Base-by-base conservation (phyloP, 2,797 vertebrate genomes). In the Buphagus erythrorhynchus region DNA sequence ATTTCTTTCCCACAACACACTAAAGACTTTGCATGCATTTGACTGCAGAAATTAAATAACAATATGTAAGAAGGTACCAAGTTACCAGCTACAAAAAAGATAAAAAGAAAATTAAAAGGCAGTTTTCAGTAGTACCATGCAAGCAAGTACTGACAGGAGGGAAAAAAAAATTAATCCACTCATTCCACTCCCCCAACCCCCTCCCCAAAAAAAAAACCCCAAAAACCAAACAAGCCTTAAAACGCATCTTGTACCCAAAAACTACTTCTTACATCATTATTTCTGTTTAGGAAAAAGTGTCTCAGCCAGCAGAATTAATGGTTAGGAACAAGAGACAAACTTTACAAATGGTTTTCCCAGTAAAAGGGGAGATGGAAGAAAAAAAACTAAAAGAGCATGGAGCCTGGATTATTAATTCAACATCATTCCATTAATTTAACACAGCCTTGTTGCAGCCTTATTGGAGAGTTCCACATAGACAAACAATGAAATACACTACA, bases 181-280 rank as follows among this genome's bases (percentile, higher is more conserved):
- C 11, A 7, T 46, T 13, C 1, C 11, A 9, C 28, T 7, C 2
- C 11, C 2, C 10, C 6, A n/a, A n/a, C n/a, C 4, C 1, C 0
- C 0, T 0, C 2, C 6, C 8, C 0, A 24, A 48, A 33, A 26
- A 8, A 4, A 25, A 4, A 26, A 49, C 16, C 9, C 5, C 2
- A 1, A 6, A 45, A 22, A 16, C 15, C 12, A 67, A 67, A 67
- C 24, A 11, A 58, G 28, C 11, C 36, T 51, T 58, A 58, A 90
- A 79, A 78, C 55, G 18, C 22, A 67, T 13, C 5, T n/a, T 48
- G 79, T 71, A 51, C 16, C 25, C 13, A 3, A 35, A 69, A 51
- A 38, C 10, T 1, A n/a, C 35, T n/a, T 87, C 25, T 31, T 62
- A 15, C 7, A 14, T 46, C 82, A 78, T 4, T 83, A 52, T 35